A percentile compares a stretch with the other conserved stretches of the same genome.
Conservation (phyloP, 2,888 invertebrate genomes). For the Xanthia togata region DNA sequence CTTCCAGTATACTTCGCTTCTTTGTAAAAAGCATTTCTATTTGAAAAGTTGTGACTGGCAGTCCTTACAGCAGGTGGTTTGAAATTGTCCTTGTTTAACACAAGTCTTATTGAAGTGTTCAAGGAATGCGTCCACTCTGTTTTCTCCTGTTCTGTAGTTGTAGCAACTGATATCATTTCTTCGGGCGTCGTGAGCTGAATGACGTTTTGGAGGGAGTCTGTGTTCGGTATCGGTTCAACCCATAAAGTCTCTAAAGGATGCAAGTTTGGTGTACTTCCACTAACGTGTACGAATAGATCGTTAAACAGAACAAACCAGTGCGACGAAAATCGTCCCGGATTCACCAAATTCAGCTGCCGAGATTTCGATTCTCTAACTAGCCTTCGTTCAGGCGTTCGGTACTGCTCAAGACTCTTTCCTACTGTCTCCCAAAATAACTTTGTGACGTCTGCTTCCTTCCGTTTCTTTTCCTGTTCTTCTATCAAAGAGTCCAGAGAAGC, state of each 20-base stretch:
- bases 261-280: conserved; percentile 91
- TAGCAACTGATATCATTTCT: conserved; percentile 92
- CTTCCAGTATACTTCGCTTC: conserved; percentile 95
- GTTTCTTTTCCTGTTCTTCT: conserved; percentile 91
- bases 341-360: conserved; percentile 92
- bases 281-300: conserved; percentile 94
- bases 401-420: conserved; percentile 91
- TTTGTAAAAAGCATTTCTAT: conserved; percentile 93
- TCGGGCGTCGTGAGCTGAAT: conserved; percentile 95
- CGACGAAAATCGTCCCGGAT: conserved; percentile 93
- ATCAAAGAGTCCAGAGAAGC: conserved; percentile 91
- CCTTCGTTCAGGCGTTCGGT: conserved; percentile 92
- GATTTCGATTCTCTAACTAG: conserved; percentile 94
- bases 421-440: conserved; percentile 94
- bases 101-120: conserved; percentile 93
- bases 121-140: conserved; percentile 95
- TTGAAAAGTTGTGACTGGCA: conserved; percentile 93
- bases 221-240: conserved; percentile 94
- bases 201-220: conserved; percentile 91
- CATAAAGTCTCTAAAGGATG: conserved; percentile 94
- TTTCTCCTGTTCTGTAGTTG: conserved; percentile 93
- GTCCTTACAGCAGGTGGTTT: conserved; percentile 93
- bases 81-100: conserved; percentile 91
- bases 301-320: conserved; percentile 96
- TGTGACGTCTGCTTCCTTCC: conserved; percentile 92